Evolutionary conservation across 2,113 vertebrate species (phyloP), one percentile per base, ranked within the genome.

Genomic region (Aplodontia rufa): DNA sequence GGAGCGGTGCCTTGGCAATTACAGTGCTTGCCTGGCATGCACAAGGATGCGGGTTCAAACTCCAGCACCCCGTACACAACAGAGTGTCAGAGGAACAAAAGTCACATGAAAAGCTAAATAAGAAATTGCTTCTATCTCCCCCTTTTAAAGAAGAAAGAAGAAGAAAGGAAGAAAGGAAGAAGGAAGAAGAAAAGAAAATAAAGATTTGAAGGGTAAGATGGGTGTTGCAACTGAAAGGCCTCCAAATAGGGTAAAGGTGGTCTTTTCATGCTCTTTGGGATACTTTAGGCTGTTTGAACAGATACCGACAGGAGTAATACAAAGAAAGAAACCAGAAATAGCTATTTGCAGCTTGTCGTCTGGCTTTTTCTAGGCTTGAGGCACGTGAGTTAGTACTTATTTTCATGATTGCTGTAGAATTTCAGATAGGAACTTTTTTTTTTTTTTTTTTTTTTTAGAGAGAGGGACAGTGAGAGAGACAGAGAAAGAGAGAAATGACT

Each of bases 321-420:
- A 47, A 85, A 92, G 42, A 78, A 75, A 95, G 37, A 75, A 93
- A 88, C 42, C n/a, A 68, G 55, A 71, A 47, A 58, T 53, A 47
- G 40, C 55, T 94, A 45, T 82, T n/a, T 75, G 22, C 22, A 91
- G 76, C 49, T 26, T 87, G 62, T 78, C 78, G 42, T 84, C 72
- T 92, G n/a, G n/a, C 79, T 90, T 86, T 60, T 53, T 84, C 55
- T 88, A 91, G 88, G 20, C 28, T n/a, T 13, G 22, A 92, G 85
- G 78, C 85, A 76, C 11, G 42, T 30, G 55, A 84, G 22, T 83
- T 80, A 47, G 45, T 91, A n/a, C 72, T 94, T 90, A 66, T 94
- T 97, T 93, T 92, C 76, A 94, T 49, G 85, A 49, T 85, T 88
- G 60, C 51, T 94, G 62, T 30, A 93, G 87, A 88, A 93, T 90